Evolutionary conservation across 1,140 invertebrate species (phyloP), one percentile per base, ranked within the genome.

Genomic region (Chlorops oryzae): DNA sequence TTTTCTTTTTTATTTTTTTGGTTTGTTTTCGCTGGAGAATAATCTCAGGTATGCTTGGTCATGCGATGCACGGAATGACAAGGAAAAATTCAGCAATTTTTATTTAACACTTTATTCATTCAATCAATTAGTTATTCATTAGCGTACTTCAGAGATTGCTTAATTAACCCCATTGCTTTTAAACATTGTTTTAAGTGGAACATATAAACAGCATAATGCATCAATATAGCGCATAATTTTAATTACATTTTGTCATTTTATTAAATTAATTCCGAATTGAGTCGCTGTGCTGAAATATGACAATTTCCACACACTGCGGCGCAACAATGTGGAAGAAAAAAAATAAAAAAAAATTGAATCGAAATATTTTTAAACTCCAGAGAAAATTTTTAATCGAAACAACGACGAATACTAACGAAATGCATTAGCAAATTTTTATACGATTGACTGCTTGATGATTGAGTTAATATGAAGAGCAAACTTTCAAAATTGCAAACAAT

Each of bases 161-260:
- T 65, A 62, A 63, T 65, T 63, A 63, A 63, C 62, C 61, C 53
- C 59, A 55, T 56, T 63, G 62, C 62, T 62, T n/a, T n/a, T n/a
- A n/a, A n/a, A n/a, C n/a, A n/a, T n/a, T n/a, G n/a, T n/a, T n/a
- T n/a, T n/a, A n/a, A n/a, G n/a, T n/a, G n/a, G n/a, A n/a, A n/a
- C n/a, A n/a, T n/a, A n/a, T n/a, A n/a, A n/a, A n/a, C n/a, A n/a
- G n/a, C n/a, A n/a, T n/a, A n/a, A n/a, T 20, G 40, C 40, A 15
- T 12, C 13, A 13, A 9, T 15, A 22, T n/a, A 42, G 40, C 40
- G 40, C 21, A 32, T 18, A 47, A 37, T 35, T 47, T 47, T 47
- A 35, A 47, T 47, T 47, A 47, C 20, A 21, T 21, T 47, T 47
- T 47, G 45, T 35, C 21, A 37, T 47, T 47, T 37, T 37, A 47